Evolutionary conservation across 2,797 vertebrate species (phyloP).

Genomic region (Catamblyrhynchus diadema): DNA sequence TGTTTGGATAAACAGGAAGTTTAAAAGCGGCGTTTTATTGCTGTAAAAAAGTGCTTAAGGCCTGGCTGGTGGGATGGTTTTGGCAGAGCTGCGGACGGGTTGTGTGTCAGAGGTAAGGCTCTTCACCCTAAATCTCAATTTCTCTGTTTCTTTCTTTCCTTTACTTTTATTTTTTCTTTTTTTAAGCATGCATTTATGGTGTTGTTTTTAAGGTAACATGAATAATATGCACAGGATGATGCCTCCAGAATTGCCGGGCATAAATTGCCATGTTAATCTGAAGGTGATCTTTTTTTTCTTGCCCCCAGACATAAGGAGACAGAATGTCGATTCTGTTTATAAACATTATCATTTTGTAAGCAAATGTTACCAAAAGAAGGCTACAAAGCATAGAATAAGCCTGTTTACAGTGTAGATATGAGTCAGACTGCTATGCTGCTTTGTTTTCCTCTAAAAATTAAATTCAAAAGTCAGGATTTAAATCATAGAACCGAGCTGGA

Average conservation of each 20-base stretch:
- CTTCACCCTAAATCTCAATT: background rate
- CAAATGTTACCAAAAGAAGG: background rate
- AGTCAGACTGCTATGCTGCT: background rate
- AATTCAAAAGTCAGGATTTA: background rate
- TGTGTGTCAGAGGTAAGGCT: constrained; percentile 9
- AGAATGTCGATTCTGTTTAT: constrained; percentile 8
- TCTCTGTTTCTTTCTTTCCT: background rate
- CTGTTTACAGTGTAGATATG: background rate
- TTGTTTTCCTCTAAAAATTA: background rate
- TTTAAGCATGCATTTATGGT: background rate
- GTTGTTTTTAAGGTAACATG: background rate
- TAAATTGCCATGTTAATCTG: constrained; percentile 9
- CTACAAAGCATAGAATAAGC: background rate
- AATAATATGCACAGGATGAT: background rate
- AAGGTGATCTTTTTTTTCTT: background rate
- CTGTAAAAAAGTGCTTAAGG: constrained; percentile 13
- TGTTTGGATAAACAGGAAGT: constrained; percentile 58
- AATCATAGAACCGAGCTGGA: rapidly evolving
- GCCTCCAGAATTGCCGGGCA: background rate
- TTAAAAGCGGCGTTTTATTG: constrained; percentile 28
- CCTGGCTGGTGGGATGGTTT: constrained; percentile 14
- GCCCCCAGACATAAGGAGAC: background rate
- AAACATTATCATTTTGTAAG: background rate
- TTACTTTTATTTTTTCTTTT: background rate
- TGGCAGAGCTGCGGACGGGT: background rate